Conservation (phyloP, 2,888 invertebrate genomes). For the Conops quadrifasciatus region DNA sequence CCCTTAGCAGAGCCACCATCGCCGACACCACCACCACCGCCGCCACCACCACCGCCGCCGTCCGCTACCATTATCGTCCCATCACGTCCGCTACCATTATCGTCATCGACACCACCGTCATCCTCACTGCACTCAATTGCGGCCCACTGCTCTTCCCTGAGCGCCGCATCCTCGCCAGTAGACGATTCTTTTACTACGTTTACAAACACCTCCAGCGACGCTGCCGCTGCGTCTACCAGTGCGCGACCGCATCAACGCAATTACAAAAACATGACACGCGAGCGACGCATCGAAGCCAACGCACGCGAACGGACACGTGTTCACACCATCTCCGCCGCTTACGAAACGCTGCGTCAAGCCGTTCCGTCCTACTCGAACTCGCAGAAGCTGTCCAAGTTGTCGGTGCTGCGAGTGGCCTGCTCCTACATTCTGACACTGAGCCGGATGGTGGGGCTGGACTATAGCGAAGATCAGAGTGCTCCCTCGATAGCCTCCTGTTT, state of each 20-base stretch:
- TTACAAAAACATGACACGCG: slow-evolving; percentile 95
- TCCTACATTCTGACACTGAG: slow-evolving; percentile 91
- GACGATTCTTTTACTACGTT: slow-evolving; percentile 39
- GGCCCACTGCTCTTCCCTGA: slow-evolving; percentile 22
- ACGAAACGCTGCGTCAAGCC: slow-evolving; percentile 84
- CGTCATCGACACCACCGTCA: background rate
- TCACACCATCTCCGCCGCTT: slow-evolving; percentile 95
- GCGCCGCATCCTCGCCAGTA: slow-evolving; percentile 40
- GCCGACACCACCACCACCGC: slow-evolving; percentile 10
- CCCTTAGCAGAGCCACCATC: slow-evolving; percentile 13
- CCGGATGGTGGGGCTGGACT: slow-evolving; percentile 76
- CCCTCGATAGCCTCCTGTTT: slow-evolving; percentile 80
- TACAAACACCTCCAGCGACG: slow-evolving; percentile 38
- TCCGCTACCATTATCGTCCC: too few relatives aligned
- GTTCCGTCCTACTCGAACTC: slow-evolving; percentile 93
- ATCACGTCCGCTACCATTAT: too few relatives aligned
- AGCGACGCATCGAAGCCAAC: slow-evolving; percentile 92
- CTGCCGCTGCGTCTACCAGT: slow-evolving; percentile 20
- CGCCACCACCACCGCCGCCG: background rate
- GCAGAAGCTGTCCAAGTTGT: slow-evolving; percentile 92
- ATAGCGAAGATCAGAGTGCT: slow-evolving; percentile 69
- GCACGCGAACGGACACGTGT: slow-evolving; percentile 92
- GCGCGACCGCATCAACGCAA: slow-evolving; percentile 77
- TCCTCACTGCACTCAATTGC: too few relatives aligned
- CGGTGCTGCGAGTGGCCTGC: slow-evolving; percentile 91